These are phyloP conservation scores for Bombyx mandarina DNA, from an alignment of 1,140 invertebrate genomes.

Conservation along the genomic window DNA sequence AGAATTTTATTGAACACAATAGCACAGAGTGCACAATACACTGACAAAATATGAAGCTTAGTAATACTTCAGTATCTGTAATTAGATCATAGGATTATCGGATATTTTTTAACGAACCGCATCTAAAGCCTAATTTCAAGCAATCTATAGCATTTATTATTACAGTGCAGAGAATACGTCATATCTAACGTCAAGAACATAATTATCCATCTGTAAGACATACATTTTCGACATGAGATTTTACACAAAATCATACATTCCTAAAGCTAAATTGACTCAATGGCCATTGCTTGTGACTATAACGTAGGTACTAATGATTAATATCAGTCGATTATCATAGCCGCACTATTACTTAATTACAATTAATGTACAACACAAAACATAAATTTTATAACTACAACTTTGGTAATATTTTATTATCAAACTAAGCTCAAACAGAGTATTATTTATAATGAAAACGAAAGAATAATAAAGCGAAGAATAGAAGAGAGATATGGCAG, in stretches of 20 bases:
- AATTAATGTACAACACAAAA: slow-evolving; percentile 15
- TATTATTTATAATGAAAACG: too few species aligned
- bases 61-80: not conserved
- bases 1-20: slow-evolving; percentile 34
- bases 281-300: not conserved
- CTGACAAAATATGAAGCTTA: slow-evolving; percentile 6
- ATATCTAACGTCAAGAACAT: too few species aligned
- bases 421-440: too few species aligned
- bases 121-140: not conserved
- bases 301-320: slow-evolving; percentile 1
- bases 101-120: not conserved
- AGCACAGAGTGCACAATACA: slow-evolving; percentile 25
- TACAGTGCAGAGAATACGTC: too few species aligned
- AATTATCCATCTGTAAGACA: too few species aligned
- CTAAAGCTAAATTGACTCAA: slow-evolving; percentile 1
- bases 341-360: slow-evolving; percentile 19
- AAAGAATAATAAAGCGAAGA: too few species aligned
- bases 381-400: slow-evolving; percentile 13
- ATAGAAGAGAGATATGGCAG: too few species aligned
- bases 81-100: too few species aligned
- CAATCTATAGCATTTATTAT: not conserved
- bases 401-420: slow-evolving; percentile 15
- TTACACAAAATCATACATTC: not conserved
- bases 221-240: too few species aligned
- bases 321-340: slow-evolving; percentile 27